These are phyloP conservation scores for Junonia oenone DNA, from an alignment of 2,888 invertebrate species.

Conservation along the genomic window DNA sequence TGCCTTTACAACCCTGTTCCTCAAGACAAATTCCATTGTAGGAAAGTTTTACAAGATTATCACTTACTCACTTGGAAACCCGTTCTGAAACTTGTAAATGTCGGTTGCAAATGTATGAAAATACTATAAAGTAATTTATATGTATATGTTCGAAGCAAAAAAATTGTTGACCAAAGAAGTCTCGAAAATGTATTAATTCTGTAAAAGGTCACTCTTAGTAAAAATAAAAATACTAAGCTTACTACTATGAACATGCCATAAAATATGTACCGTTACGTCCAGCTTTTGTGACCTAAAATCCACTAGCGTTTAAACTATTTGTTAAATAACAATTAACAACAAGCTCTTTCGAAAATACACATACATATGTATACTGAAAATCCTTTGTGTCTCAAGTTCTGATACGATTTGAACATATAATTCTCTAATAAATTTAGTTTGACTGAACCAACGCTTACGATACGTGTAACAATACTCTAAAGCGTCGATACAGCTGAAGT, in stretches of 20 bases:
- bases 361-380: background rate
- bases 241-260: too few relatives aligned
- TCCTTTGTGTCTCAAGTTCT: background rate
- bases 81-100: background rate
- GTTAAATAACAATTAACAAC: too few relatives aligned
- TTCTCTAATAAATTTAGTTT: slow-evolving; percentile 5
- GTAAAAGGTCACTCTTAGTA: too few relatives aligned
- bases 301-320: too few relatives aligned
- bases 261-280: too few relatives aligned
- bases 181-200: too few relatives aligned
- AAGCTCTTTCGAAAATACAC: too few relatives aligned
- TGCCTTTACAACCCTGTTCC: background rate
- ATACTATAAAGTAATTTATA: too few relatives aligned
- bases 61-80: background rate
- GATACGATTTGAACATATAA: background rate
- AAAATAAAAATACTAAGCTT: too few relatives aligned
- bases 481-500: slow-evolving; percentile 24
- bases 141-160: too few relatives aligned
- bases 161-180: too few relatives aligned
- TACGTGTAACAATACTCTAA: slow-evolving; percentile 19
- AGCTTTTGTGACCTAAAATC: too few relatives aligned
- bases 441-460: background rate
- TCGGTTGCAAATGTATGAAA: background rate
- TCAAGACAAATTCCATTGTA: background rate
- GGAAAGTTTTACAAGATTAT: background rate